Percentiles rank a stretch among this genome's conserved stretches.
phyloP scores from a whole-genome alignment of 1,140 invertebrate species.

The Agrilus planipennis region DNA sequence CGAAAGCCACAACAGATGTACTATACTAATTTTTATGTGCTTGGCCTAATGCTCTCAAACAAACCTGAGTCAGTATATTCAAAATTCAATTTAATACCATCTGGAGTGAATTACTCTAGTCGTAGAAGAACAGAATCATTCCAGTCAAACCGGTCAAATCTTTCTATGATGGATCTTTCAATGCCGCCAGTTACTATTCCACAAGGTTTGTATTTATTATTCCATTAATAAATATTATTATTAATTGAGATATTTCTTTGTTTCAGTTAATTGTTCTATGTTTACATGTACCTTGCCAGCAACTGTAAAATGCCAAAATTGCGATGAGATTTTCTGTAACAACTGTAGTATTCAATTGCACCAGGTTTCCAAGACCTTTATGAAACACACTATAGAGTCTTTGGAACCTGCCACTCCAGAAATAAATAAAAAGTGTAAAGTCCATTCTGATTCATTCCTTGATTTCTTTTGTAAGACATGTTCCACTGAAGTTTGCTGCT shows the following conservation, averaged over 20 bases:
- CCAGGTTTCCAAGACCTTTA: slow-evolving; percentile 18
- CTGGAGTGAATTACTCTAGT: background rate
- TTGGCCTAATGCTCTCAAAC: slow-evolving; percentile 14
- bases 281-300: slow-evolving; percentile 12
- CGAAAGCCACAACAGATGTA: slow-evolving; percentile 10
- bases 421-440: slow-evolving; percentile 15
- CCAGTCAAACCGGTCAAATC: no score
- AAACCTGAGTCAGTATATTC: background rate
- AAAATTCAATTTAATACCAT: slow-evolving; percentile 6
- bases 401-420: slow-evolving; percentile 8
- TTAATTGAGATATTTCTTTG: slow-evolving; percentile 1
- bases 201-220: no score
- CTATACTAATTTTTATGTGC: slow-evolving; percentile 24
- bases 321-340: slow-evolving; percentile 16
- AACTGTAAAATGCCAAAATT: slow-evolving; percentile 9
- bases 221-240: background rate
- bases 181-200: no score
- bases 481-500: slow-evolving; percentile 24
- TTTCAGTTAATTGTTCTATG: slow-evolving; percentile 7
- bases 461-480: slow-evolving; percentile 34
- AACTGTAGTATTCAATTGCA: slow-evolving; percentile 24
- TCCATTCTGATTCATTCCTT: slow-evolving; percentile 13
- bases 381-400: slow-evolving; percentile 5
- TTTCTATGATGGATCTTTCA: no score
- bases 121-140: background rate